Conservation (phyloP, 2,888 invertebrate species). For the Trachelus troglodyta region DNA sequence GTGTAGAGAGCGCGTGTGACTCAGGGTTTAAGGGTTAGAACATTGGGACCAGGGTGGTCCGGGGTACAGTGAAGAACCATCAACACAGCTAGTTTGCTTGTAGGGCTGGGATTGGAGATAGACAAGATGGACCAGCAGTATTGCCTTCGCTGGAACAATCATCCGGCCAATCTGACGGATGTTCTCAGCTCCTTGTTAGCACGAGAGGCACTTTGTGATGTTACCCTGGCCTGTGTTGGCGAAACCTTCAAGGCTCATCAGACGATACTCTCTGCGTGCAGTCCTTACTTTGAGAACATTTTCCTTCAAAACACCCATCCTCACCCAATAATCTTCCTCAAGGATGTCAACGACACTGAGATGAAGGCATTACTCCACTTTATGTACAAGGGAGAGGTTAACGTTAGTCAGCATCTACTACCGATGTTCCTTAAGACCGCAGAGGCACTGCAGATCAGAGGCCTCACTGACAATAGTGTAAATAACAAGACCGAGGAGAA, state of each 20-base stretch:
- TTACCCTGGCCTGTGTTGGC: constrained; percentile 92
- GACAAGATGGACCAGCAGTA: constrained; percentile 84
- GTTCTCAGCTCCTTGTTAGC: constrained; percentile 88
- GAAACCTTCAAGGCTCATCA: constrained; percentile 93
- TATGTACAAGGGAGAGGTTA: constrained; percentile 94
- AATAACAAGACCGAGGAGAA: constrained; percentile 64
- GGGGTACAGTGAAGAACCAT: constrained; percentile 40
- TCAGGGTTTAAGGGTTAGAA: constrained; percentile 24
- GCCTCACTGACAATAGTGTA: constrained; percentile 87
- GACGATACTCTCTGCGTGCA: constrained; percentile 92
- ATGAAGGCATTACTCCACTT: constrained; percentile 91
- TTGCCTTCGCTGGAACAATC: constrained; percentile 95
- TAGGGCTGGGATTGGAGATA: constrained; percentile 63
- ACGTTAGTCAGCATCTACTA: constrained; percentile 91
- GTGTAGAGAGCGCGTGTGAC: constrained; percentile 12
- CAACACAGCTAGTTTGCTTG: constrained; percentile 58
- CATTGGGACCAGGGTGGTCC: too few species aligned
- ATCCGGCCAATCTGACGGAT: constrained; percentile 90
- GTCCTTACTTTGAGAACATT: constrained; percentile 93
- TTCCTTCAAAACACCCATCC: constrained; percentile 90
- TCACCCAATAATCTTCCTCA: constrained; percentile 92
- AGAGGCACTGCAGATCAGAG: constrained; percentile 90
- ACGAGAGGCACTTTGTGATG: constrained; percentile 91
- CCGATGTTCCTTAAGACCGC: constrained; percentile 93
- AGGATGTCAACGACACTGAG: constrained; percentile 90